A percentile compares a stretch with the other conserved stretches of the same genome.
These are phyloP conservation scores for Lophius americanus DNA, from an alignment of 2,797 vertebrate species.

Conservation along the genomic window DNA sequence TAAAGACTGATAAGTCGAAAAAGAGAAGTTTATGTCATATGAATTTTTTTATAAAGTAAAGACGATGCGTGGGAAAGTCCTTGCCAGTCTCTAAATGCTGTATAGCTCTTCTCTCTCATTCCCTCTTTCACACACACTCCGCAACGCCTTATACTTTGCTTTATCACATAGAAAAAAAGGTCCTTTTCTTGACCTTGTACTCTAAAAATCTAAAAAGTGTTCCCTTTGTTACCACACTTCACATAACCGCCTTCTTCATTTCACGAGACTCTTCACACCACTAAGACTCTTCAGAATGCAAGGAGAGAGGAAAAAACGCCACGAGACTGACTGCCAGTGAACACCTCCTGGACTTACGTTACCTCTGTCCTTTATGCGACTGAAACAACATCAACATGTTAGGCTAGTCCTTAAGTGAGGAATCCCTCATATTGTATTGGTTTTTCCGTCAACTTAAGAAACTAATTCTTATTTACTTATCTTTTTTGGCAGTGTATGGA, in stretches of 20 bases:
- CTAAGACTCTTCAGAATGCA: slow-evolving; percentile 48
- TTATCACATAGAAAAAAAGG: slow-evolving; percentile 51
- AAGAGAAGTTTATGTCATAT: slow-evolving; percentile 31
- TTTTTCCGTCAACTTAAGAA: background rate
- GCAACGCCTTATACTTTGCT: slow-evolving; percentile 28
- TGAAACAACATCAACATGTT: slow-evolving; percentile 36
- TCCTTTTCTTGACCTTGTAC: slow-evolving; percentile 53
- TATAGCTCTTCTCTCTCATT: slow-evolving; percentile 4
- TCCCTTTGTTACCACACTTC: slow-evolving; percentile 39
- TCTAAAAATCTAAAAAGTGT: slow-evolving; percentile 68
- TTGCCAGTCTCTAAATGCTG: background rate
- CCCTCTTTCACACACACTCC: slow-evolving; percentile 23
- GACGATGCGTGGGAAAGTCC: slow-evolving; percentile 35
- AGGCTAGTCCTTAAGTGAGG: slow-evolving; percentile 10
- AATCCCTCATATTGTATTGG: slow-evolving; percentile 3
- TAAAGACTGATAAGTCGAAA: slow-evolving; percentile 12
- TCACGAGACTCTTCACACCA: slow-evolving; percentile 39
- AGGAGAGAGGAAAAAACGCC: slow-evolving; percentile 61
- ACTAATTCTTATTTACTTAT: no score
- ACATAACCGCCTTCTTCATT: slow-evolving; percentile 36
- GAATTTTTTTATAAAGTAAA: slow-evolving; percentile 26
- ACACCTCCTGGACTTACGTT: slow-evolving; percentile 52
- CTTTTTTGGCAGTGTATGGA: no score
- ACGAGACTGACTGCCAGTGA: slow-evolving; percentile 44
- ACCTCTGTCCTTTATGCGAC: slow-evolving; percentile 38